Base-by-base conservation (phyloP, 1,140 invertebrate genomes). In the Radopholus similis region DNA sequence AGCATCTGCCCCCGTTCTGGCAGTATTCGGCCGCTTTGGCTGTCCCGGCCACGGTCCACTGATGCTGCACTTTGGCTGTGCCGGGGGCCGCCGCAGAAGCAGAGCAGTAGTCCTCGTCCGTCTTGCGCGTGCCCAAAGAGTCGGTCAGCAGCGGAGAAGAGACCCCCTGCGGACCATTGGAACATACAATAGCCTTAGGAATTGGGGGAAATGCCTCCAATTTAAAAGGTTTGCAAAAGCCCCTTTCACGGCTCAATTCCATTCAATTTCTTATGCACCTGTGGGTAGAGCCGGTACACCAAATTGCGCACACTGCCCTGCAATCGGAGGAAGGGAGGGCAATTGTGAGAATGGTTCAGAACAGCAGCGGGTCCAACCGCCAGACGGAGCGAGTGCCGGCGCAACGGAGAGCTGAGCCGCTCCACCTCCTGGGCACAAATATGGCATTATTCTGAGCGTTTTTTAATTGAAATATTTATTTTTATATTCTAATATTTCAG, bases 1-100 rank as follows among this genome's bases (percentile, higher is more conserved):
- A 92, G 84, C 93, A 96, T 72, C 91, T 90, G 26, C 92, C 93
- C 21, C 90, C 91, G 80, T 96, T 91, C 83, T 91, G 89, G 84
- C 93, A 76, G 47, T 74, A 76, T 4, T 70, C 37, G 28, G 26
- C 11, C 55, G 15, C 37, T 35, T 51, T 21, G 37, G 13, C 40
- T 18, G 13, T 47, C 4, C 11, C 23, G 3, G 28, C 15, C n/a
- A 2, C 28, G 18, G 1, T 23, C 18, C n/a, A n/a, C n/a, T n/a
- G n/a, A n/a, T 59, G 18, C 30, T 9, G 23, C 37, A 30, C 37
- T 64, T 64, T 64, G 62, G 35, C 35, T 37, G 15, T 32, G 13
- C 35, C 18, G 32, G n/a, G 49, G 47, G 30, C 30, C 21, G n/a
- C 69, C 35, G 35, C 11, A 68, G 13, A 21, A 60, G 30, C 13